A percentile compares a stretch with the other conserved stretches of the same genome.
These are phyloP conservation scores for Arctocebus calabarensis DNA, from an alignment of 2,797 vertebrate genomes.

Conservation along the genomic window DNA sequence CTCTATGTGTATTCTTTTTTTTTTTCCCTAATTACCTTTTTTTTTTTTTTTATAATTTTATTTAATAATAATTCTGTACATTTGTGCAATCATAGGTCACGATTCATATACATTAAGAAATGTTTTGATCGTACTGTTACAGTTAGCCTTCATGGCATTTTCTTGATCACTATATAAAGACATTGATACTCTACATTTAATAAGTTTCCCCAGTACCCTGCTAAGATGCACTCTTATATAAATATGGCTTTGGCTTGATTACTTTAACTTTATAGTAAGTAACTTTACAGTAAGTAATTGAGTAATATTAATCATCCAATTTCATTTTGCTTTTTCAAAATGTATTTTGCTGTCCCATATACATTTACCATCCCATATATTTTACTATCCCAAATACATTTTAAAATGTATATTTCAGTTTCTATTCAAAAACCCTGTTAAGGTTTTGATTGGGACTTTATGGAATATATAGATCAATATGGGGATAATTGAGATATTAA, in stretches of 20 bases:
- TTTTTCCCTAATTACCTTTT: too few species aligned
- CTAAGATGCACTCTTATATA: background rate
- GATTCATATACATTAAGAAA: too few species aligned
- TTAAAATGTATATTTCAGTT: background rate
- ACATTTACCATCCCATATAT: background rate
- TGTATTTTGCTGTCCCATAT: background rate
- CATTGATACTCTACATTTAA: too few species aligned
- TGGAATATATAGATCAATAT: background rate
- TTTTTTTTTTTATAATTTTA: too few species aligned
- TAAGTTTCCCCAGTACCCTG: too few species aligned
- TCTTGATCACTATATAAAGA: too few species aligned
- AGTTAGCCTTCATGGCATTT: too few species aligned
- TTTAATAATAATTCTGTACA: too few species aligned
- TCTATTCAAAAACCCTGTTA: background rate
- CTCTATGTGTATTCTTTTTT: too few species aligned
- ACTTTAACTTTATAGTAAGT: background rate
- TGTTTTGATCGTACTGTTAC: too few species aligned
- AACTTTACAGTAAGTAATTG: slow-evolving; percentile 52
- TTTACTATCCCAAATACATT: background rate
- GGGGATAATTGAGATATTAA: background rate
- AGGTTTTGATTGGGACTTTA: background rate
- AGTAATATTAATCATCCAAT: background rate
- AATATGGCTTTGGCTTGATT: background rate
- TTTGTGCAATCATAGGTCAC: too few species aligned
- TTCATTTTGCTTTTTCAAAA: slow-evolving; percentile 20